Conservation (phyloP, 2,113 vertebrate species). For the Phycodurus eques region DNA sequence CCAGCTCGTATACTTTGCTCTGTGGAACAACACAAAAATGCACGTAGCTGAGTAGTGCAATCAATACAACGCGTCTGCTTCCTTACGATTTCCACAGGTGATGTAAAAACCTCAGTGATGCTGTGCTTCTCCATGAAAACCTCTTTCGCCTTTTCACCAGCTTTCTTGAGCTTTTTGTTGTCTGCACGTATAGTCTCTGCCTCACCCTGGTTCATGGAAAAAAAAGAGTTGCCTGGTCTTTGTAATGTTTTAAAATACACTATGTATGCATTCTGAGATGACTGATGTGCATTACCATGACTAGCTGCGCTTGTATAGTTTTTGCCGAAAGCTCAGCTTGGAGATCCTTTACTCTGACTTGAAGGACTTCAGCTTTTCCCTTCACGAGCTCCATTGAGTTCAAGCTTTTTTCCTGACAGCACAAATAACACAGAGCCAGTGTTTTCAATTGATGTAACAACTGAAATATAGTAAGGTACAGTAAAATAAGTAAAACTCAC, state of each 20-base stretch:
- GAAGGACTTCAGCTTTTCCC: conserved; percentile 38
- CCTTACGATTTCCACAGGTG: neutral
- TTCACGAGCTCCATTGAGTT: conserved; percentile 55
- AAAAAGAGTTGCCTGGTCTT: neutral
- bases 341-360: conserved; percentile 50
- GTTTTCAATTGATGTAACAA: neutral
- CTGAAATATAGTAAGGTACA: neutral
- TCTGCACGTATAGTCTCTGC: conserved; percentile 55
- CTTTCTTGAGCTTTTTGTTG: conserved; percentile 68
- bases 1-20: conserved; percentile 75
- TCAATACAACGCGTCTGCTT: neutral
- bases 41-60: neutral
- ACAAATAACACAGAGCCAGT: conserved; percentile 1
- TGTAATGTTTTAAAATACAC: neutral
- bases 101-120: conserved; percentile 70
- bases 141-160: conserved; percentile 67
- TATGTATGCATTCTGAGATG: neutral
- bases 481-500: conserved; percentile 62
- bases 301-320: conserved; percentile 46
- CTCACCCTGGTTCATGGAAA: conserved; percentile 61
- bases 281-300: conserved; percentile 54
- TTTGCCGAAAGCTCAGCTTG: conserved; percentile 48
- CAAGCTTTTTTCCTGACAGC: conserved; percentile 54
- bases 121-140: conserved; percentile 59
- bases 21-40: conserved; percentile 50